These are phyloP conservation scores for Aplysina aerophoba DNA, from an alignment of 37 sponge, comb jelly and placozoan genomes.

Conservation along the genomic window DNA sequence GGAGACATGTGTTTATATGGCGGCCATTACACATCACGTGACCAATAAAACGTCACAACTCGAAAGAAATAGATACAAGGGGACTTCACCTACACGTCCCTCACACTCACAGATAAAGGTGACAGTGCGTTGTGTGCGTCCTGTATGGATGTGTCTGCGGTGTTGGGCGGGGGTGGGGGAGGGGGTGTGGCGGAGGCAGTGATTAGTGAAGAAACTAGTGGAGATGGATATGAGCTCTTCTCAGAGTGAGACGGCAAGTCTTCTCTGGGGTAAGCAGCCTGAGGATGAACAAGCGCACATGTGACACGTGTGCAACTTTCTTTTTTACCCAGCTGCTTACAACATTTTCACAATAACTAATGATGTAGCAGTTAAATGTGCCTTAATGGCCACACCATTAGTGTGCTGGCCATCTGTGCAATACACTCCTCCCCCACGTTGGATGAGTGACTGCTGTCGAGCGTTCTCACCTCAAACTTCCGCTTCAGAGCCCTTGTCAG, in stretches of 20 bases:
- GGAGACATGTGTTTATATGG: not conserved
- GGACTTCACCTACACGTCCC: conserved; percentile 35
- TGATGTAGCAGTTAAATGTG: too few relatives aligned
- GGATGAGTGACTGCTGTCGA: too few relatives aligned
- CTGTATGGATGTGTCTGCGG: conserved; percentile 17
- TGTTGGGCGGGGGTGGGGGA: conserved; percentile 54
- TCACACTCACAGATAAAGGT: conserved; percentile 35
- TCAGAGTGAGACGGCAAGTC: not conserved
- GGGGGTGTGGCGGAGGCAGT: conserved; percentile 24
- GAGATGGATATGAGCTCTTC: not conserved
- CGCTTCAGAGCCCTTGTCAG: conserved; percentile 63
- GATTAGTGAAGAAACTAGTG: conserved; percentile 11
- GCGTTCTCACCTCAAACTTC: conserved; percentile 64
- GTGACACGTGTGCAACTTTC: too few relatives aligned
- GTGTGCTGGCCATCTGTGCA: too few relatives aligned
- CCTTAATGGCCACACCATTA: too few relatives aligned
- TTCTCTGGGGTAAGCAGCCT: conserved; percentile 62
- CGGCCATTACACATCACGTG: not conserved
- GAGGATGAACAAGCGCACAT: not conserved
- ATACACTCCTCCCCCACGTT: too few relatives aligned
- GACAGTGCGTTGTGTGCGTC: conserved; percentile 12
- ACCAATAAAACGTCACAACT: not conserved
- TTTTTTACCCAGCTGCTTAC: too few relatives aligned
- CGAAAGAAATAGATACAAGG: not conserved
- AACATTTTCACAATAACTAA: too few relatives aligned